A percentile compares a stretch with the other conserved stretches of the same genome.
Evolutionary conservation across 2,888 invertebrate species (phyloP).

Genomic region (Volucella zonaria): DNA sequence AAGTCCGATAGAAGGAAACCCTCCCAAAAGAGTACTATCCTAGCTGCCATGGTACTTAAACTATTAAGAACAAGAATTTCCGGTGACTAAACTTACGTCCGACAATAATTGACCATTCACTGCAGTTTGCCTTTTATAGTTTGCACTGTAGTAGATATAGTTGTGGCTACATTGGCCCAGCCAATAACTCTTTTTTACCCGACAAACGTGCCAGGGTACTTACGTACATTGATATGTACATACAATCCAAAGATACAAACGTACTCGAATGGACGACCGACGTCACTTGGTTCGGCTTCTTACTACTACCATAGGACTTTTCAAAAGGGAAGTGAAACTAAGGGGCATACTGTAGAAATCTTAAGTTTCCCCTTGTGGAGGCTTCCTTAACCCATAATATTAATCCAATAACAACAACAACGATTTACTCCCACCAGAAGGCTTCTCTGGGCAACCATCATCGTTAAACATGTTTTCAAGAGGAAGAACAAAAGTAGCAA

Average conservation of each 20-base stretch:
- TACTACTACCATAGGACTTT: conserved; percentile 36
- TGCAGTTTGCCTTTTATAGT: conserved; percentile 60
- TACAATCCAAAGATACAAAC: no score
- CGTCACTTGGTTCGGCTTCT: conserved; percentile 48
- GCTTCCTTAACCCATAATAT: conserved; percentile 44
- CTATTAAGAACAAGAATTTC: conserved; percentile 66
- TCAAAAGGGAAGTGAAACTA: not conserved
- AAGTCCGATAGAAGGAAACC: conserved; percentile 2
- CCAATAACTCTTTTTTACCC: conserved; percentile 47
- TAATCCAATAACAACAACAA: conserved; percentile 53
- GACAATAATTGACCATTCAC: conserved; percentile 70
- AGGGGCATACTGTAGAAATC: conserved; percentile 34
- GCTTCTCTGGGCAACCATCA: conserved; percentile 27
- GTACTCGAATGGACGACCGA: not conserved
- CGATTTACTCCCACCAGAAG: conserved; percentile 31
- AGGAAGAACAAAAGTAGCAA: conserved; percentile 35
- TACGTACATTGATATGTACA: no score
- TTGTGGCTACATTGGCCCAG: not conserved
- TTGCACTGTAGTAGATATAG: conserved; percentile 14
- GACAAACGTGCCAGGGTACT: conserved; percentile 10
- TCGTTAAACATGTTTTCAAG: conserved; percentile 25
- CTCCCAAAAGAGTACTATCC: not conserved
- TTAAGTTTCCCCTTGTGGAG: conserved; percentile 44
- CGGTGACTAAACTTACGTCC: conserved; percentile 67
- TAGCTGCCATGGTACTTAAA: conserved; percentile 60